Base-by-base conservation (phyloP, 2,888 invertebrate genomes). In the Fragum whitleyi region DNA sequence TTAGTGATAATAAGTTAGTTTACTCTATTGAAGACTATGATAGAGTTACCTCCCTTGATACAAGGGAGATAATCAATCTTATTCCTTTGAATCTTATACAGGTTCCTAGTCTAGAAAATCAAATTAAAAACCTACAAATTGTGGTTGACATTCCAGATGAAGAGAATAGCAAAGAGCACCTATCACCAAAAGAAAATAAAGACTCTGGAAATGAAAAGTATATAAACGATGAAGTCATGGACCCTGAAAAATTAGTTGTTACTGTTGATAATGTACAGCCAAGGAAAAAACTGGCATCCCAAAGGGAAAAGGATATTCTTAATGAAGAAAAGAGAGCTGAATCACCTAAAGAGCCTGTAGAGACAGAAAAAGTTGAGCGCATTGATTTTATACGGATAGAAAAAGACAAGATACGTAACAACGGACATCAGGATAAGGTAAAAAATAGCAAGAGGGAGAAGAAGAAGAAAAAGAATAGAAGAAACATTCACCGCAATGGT, bases 171-270 rank as follows among this genome's bases (percentile, higher is more conserved):
- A 88, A 88, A 73, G 88, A 88, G 59, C 82, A 85, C 51, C 81
- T 81, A 14, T 88, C 87, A 16, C 88, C 87, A n/a, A 88, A 88
- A 61, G 88, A 88, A 55, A 86, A 85, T 62, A 83, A 85, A 76
- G 81, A 82, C 23, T 69, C 53, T 70, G 77, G 80, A 0, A 68
- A 55, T 28, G 81, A 84, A 72, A 79, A 83, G 72, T 42, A 67
- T 29, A 55, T 74, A 11, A 79, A 86, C 28, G 79, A 81, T 3
- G 75, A 81, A 47, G 77, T 75, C 72, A 53, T 62, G 28, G 79
- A 79, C 42, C 57, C 67, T 36, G 84, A 86, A 65, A 77, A 72
- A 28, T 62, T 83, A 19, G 72, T 81, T 36, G 85, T 85, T 11
- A 76, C 77, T 71, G 76, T 83, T 26, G 83, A 76, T 59, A 69